These are phyloP conservation scores for Pelochelys cantorii DNA, from an alignment of 2,797 vertebrate genomes.

Conservation along the genomic window DNA sequence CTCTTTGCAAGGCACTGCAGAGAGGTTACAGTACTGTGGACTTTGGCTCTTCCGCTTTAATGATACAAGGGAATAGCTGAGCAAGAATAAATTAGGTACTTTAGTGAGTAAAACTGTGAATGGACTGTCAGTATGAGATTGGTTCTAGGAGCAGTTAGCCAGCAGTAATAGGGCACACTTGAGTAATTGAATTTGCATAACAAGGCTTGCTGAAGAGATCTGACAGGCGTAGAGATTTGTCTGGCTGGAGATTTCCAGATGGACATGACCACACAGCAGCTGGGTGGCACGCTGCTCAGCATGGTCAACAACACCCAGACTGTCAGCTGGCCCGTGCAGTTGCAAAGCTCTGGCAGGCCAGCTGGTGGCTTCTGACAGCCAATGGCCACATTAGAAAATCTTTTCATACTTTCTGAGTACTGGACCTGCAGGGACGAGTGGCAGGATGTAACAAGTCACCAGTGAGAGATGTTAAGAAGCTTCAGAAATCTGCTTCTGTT, in stretches of 20 bases:
- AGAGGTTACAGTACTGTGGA: constrained; percentile 82
- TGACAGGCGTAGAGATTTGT: constrained; percentile 88
- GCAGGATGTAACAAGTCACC: constrained; percentile 82
- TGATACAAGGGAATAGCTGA: constrained; percentile 84
- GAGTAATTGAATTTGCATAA: constrained; percentile 92
- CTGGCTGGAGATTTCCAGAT: constrained; percentile 93
- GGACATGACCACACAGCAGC: constrained; percentile 94
- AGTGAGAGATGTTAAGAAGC: constrained; percentile 79
- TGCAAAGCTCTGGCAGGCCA: constrained; percentile 88
- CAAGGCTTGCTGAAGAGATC: constrained; percentile 84
- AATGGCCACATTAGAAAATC: constrained; percentile 81
- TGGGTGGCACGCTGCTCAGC: constrained; percentile 91
- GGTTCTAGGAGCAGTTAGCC: constrained; percentile 85
- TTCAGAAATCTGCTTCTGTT: constrained; percentile 76
- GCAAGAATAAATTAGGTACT: constrained; percentile 87
- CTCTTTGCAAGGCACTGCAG: constrained; percentile 78
- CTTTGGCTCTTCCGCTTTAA: constrained; percentile 83
- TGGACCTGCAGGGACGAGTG: constrained; percentile 82
- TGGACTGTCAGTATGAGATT: constrained; percentile 85
- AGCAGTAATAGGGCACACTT: constrained; percentile 89
- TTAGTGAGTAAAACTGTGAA: constrained; percentile 81
- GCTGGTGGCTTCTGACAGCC: constrained; percentile 90
- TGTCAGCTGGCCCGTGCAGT: constrained; percentile 92
- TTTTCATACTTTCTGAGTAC: constrained; percentile 84
- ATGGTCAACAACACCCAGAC: constrained; percentile 85